A percentile compares a stretch with the other conserved stretches of the same genome.
Evolutionary conservation across 2,888 invertebrate genomes (phyloP).

Genomic region (Patella pellucida): DNA sequence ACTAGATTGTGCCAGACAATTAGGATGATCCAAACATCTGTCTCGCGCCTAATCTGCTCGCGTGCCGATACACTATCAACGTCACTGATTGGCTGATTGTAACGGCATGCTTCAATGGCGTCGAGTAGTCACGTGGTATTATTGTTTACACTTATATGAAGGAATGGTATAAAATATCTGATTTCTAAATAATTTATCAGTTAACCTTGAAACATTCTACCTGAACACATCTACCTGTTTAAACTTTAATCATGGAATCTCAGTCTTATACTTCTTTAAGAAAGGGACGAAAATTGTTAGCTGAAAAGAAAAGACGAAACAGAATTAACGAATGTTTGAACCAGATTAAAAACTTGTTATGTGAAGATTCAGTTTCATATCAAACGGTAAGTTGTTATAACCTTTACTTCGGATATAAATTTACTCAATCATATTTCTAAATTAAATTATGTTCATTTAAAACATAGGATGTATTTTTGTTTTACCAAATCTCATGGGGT

Average conservation of each 20-base stretch:
- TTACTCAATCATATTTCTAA: too few species aligned
- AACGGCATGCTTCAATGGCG: neutral
- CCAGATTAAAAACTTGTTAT: neutral
- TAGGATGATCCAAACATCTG: neutral
- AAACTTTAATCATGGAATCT: neutral
- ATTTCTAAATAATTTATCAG: neutral
- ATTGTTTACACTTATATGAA: neutral
- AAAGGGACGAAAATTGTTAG: slow-evolving; percentile 4
- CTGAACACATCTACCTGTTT: neutral
- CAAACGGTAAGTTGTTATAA: too few species aligned
- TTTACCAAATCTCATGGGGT: too few species aligned
- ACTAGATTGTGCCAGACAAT: neutral
- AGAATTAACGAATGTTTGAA: neutral
- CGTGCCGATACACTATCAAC: slow-evolving; percentile 4
- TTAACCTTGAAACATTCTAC: neutral
- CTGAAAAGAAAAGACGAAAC: slow-evolving; percentile 8
- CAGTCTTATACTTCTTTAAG: neutral
- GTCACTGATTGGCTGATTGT: neutral
- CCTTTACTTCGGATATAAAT: too few species aligned
- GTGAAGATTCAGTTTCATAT: neutral
- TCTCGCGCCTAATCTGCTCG: neutral
- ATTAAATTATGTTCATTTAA: too few species aligned
- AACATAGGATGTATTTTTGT: too few species aligned
- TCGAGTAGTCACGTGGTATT: neutral
- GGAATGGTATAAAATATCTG: neutral